Conservation (phyloP, 2,888 invertebrate genomes). For the Fragum sueziense region DNA sequence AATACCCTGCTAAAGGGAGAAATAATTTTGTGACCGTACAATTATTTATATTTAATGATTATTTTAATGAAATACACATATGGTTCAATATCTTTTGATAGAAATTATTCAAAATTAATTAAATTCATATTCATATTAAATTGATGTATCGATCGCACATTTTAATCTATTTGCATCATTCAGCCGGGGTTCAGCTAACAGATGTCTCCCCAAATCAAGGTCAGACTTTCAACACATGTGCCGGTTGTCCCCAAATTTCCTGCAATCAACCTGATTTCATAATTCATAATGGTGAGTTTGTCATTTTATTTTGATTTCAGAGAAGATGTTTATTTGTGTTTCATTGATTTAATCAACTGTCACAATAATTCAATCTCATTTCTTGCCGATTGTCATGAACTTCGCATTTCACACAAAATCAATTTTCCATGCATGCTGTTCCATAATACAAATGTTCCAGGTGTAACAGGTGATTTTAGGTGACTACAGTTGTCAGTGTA, state of each 20-base stretch:
- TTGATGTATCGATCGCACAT: too few relatives aligned
- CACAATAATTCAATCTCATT: too few relatives aligned
- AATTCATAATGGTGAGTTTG: conserved; percentile 13
- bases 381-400: too few relatives aligned
- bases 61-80: not conserved
- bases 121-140: not conserved
- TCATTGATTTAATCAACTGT: too few relatives aligned
- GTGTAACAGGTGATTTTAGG: too few relatives aligned
- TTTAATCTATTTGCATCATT: too few relatives aligned
- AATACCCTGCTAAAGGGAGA: conserved; percentile 13
- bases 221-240: conserved; percentile 50
- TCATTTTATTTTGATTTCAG: not conserved
- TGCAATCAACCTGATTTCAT: not conserved
- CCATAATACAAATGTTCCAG: not conserved
- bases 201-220: conserved; percentile 50
- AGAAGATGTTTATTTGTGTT: not conserved
- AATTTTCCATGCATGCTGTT: not conserved
- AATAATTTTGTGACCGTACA: conserved; percentile 3
- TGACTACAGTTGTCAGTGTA: too few relatives aligned
- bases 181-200: too few relatives aligned
- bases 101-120: not conserved
- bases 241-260: conserved; percentile 44
- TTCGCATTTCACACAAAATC: too few relatives aligned
- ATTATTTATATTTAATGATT: not conserved
- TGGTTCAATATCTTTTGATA: not conserved